A percentile compares a stretch with the other conserved stretches of the same genome.
phyloP scores from a whole-genome alignment of 2,797 vertebrate genomes.

The Tiaroga cobitis region DNA sequence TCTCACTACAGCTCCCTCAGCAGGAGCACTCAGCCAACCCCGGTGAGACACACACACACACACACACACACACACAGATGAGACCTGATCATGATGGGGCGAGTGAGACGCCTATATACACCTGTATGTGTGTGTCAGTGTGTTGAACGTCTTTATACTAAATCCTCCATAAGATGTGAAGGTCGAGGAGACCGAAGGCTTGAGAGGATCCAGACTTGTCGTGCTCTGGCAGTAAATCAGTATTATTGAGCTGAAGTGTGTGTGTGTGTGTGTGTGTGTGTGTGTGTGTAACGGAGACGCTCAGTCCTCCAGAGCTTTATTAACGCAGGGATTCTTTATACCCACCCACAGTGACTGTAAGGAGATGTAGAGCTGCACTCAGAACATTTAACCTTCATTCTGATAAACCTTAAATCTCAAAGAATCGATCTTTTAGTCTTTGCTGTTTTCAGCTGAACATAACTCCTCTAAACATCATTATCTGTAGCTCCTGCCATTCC shows the following conservation, averaged over 20 bases:
- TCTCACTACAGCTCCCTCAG: slow-evolving; percentile 91
- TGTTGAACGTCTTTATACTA: neutral
- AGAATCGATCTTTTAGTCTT: no score
- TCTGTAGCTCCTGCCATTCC: neutral
- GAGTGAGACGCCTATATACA: neutral
- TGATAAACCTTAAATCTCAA: no score
- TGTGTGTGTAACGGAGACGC: neutral
- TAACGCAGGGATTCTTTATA: neutral
- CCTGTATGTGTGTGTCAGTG: neutral
- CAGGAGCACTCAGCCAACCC: slow-evolving; percentile 68
- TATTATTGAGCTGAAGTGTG: neutral
- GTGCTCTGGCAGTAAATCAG: neutral
- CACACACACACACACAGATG: neutral
- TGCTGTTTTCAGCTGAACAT: no score
- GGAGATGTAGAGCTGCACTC: neutral
- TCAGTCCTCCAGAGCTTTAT: neutral
- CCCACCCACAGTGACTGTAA: neutral
- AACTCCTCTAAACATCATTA: neutral
- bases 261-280: no score
- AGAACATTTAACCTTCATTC: no score
- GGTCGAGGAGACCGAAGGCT: neutral
- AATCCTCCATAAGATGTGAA: neutral
- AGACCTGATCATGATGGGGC: no score
- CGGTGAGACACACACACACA: slow-evolving; percentile 20
- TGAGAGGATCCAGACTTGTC: neutral